Conservation (phyloP, 2,113 vertebrate species). For the Carettochelys insculpta region DNA sequence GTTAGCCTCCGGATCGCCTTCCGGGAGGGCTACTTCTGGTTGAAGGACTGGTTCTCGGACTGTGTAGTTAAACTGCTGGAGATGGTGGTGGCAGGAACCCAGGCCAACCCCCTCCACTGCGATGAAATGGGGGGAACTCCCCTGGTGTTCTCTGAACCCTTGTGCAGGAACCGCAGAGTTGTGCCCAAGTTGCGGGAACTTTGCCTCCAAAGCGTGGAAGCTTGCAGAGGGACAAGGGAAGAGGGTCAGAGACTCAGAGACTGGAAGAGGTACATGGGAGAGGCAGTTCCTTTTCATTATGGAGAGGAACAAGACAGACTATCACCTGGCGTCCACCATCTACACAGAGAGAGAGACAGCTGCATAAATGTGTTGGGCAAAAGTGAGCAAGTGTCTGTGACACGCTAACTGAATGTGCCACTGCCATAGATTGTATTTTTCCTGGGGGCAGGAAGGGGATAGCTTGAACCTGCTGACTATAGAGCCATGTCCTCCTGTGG, state of each 20-base stretch:
- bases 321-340: neutral
- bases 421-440: neutral
- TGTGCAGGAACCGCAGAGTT: slow-evolving; percentile 58
- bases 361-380: fast-evolving
- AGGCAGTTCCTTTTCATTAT: neutral
- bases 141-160: slow-evolving; percentile 67
- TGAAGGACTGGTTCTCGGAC: slow-evolving; percentile 67
- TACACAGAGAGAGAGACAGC: slow-evolving; percentile 18
- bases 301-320: neutral
- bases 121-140: slow-evolving; percentile 69
- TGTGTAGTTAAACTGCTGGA: slow-evolving; percentile 65
- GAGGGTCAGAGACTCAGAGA: neutral
- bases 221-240: fast-evolving
- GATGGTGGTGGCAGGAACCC: slow-evolving; percentile 61
- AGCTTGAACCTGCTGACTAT: neutral
- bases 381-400: neutral
- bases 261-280: neutral
- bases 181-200: slow-evolving; percentile 61
- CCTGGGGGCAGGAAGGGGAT: neutral
- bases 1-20: slow-evolving; percentile 73
- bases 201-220: slow-evolving; percentile 45
- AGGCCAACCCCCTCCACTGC: slow-evolving; percentile 55
- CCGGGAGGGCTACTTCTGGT: slow-evolving; percentile 68
- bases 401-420: neutral
- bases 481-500: fast-evolving